Base-by-base conservation (phyloP, 1,140 invertebrate genomes). In the Aphelinus atriplicis region DNA sequence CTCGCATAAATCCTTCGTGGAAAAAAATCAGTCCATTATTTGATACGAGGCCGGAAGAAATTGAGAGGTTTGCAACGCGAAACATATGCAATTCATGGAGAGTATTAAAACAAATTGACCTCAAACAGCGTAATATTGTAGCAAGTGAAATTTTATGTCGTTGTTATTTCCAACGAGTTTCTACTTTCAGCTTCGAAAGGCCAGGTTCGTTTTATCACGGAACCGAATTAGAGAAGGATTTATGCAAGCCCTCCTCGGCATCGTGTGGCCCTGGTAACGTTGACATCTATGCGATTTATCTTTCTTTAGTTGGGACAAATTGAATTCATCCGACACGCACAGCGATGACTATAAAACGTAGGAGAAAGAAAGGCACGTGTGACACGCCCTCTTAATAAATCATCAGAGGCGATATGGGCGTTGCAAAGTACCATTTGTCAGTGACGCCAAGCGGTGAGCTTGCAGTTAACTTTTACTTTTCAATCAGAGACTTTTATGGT, bases 251-350 rank as follows among this genome's bases (percentile, higher is more conserved):
- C 68, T 74, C 69, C 61, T 56, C 57, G 67, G 62, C 50, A 73
- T 68, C 71, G 56, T 85, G 77, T 62, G 76, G 74, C 53, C 85
- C 85, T 86, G 81, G 79, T 87, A 86, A 82, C 80, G 81, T 85
- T 87, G 86, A 87, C 86, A 86, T 87, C 86, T 85, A 80, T 79
- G 82, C 86, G 85, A 86, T 86, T 87, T 87, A 85, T 87, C 85
- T 87, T 86, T 84, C 84, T 85, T 82, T 82, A 84, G 80, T 79
- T 83, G 71, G 70, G 77, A 83, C 80, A 80, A 83, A 82, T 83
- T 82, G 75, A 81, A 83, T 83, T 81, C 75, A 72, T 62, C 67
- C 55, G 73, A 69, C 73, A 65, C 51, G 47, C 48, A 60, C 51
- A 65, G 55, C 10, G 50, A 3, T 48, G 26, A 51, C 67, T 71